A percentile compares a stretch with the other conserved stretches of the same genome.
Conservation (phyloP, 2,888 invertebrate genomes). For the Tolmerus cingulatus region DNA sequence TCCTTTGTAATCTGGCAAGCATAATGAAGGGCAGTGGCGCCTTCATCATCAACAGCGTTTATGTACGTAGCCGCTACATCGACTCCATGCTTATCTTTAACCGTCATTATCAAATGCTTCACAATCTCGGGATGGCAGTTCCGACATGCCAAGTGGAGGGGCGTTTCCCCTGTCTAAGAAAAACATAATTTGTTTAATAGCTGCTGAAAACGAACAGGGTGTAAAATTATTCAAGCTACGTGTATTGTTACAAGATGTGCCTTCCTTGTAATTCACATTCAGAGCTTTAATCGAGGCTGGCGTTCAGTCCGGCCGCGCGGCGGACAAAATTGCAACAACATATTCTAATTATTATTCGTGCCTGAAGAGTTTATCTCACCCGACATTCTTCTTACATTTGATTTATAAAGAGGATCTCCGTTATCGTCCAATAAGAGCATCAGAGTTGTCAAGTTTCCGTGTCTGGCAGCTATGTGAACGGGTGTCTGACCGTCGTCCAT, state of each 20-base stretch:
- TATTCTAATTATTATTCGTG: background rate
- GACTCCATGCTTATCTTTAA: conserved; percentile 77
- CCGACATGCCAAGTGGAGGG: conserved; percentile 92
- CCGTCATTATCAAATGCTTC: conserved; percentile 82
- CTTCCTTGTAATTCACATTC: too few species aligned
- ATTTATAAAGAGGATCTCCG: conserved; percentile 90
- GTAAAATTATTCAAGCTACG: too few species aligned
- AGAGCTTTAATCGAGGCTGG: too few species aligned
- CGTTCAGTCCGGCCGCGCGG: too few species aligned
- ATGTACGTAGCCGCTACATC: conserved; percentile 85
- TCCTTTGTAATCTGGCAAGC: conserved; percentile 89
- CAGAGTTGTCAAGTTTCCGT: conserved; percentile 88
- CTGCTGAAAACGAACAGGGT: background rate
- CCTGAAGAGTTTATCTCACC: background rate
- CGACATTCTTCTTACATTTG: conserved; percentile 72
- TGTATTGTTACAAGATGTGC: background rate
- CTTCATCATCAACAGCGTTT: conserved; percentile 88
- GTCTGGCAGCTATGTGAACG: conserved; percentile 93
- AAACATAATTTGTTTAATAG: background rate
- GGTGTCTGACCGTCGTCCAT: conserved; percentile 98
- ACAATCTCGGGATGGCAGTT: conserved; percentile 87
- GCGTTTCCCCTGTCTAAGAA: conserved; percentile 89
- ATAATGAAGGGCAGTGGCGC: conserved; percentile 93
- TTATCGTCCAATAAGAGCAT: conserved; percentile 89
- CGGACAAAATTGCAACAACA: too few species aligned